These are phyloP conservation scores for Ceyx melanurus DNA, from an alignment of 2,113 vertebrate species.

Conservation along the genomic window DNA sequence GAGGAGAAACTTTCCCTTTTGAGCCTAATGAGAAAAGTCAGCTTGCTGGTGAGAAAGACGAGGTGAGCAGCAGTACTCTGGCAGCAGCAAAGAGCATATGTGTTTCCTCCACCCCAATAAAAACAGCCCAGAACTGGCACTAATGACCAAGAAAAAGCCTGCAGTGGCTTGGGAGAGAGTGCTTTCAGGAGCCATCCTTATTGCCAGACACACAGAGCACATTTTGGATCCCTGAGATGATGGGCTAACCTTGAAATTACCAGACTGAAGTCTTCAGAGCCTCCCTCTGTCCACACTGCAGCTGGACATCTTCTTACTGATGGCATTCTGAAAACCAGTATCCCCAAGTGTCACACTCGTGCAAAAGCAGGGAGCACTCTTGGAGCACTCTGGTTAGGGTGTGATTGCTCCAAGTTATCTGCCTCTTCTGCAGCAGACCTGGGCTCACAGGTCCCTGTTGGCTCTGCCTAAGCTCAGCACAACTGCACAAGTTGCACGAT, in stretches of 20 bases:
- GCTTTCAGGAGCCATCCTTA: not conserved
- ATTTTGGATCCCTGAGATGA: not conserved
- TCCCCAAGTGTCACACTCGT: not conserved
- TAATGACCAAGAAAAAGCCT: not conserved
- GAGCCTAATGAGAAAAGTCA: not conserved
- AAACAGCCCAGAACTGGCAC: not conserved
- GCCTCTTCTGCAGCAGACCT: not conserved
- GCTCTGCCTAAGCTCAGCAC: not conserved
- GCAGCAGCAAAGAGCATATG: rapidly evolving
- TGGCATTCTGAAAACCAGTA: not conserved
- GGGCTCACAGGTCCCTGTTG: not conserved
- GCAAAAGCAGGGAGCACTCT: not conserved
- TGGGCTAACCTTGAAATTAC: not conserved
- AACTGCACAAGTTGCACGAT: not conserved
- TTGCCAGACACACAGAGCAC: rapidly evolving
- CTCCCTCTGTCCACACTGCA: not conserved
- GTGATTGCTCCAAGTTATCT: not conserved
- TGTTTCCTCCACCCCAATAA: not conserved
- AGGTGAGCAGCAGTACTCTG: not conserved
- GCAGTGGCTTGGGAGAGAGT: not conserved
- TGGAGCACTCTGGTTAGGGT: not conserved
- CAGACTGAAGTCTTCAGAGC: not conserved
- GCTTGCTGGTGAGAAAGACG: rapidly evolving
- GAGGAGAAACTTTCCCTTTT: not conserved
- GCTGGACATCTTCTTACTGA: not conserved